These are phyloP conservation scores for Copsychus sechellarum DNA, from an alignment of 2,113 vertebrate species.

Conservation along the genomic window DNA sequence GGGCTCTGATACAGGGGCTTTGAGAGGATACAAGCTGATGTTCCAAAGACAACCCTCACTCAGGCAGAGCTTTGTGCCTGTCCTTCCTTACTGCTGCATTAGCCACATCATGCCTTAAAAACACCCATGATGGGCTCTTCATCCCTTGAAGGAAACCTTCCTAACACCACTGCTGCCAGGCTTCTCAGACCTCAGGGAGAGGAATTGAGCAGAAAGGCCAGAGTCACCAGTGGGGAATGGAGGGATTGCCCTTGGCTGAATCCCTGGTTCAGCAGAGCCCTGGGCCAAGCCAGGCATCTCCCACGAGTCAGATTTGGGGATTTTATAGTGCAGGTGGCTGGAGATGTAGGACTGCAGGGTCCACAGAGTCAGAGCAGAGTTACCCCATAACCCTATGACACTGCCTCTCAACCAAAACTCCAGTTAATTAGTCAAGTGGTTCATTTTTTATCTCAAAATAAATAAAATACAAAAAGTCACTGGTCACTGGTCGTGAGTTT, in stretches of 20 bases:
- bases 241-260: background rate
- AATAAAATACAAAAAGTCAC: background rate
- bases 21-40: background rate
- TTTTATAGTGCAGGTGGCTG: background rate
- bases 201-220: background rate
- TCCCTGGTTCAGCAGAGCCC: background rate
- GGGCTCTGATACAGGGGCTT: accelerated
- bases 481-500: background rate
- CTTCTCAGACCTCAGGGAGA: background rate
- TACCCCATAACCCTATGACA: accelerated
- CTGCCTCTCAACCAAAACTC: background rate
- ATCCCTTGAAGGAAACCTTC: background rate
- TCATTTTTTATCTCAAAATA: background rate
- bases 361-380: background rate
- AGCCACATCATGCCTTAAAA: background rate
- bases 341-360: background rate
- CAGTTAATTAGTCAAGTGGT: background rate
- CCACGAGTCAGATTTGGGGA: accelerated
- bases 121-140: background rate
- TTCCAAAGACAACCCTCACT: background rate
- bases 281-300: background rate
- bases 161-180: background rate
- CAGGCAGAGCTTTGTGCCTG: background rate
- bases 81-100: background rate
- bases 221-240: background rate